Percentiles rank a stretch among this genome's conserved stretches.
Conservation (phyloP, 2,113 vertebrate genomes). For the Crypturellus undulatus region DNA sequence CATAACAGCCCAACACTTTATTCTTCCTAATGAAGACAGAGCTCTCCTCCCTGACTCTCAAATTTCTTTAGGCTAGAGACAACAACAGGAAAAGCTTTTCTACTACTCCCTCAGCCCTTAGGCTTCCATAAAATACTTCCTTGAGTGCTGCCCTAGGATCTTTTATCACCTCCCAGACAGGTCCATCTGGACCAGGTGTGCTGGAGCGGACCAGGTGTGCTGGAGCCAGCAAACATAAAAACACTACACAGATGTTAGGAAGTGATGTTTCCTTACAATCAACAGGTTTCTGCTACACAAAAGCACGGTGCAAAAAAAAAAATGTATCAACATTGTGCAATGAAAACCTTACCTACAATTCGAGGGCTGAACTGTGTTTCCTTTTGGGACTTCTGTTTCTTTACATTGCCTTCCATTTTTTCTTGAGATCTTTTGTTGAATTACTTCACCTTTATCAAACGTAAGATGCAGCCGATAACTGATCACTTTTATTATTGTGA, state of each 20-base stretch:
- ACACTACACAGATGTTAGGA: neutral
- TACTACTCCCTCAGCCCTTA: neutral
- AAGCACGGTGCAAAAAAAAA: neutral
- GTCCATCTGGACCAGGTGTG: neutral
- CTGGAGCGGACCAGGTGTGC: neutral
- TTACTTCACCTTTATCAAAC: conserved; percentile 91
- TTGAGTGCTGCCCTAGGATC: neutral
- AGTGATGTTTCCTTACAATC: neutral
- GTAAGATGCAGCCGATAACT: conserved; percentile 95
- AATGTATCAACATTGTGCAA: neutral
- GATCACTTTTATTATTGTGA: conserved; percentile 90
- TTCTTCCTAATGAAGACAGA: neutral
- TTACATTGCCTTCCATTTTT: conserved; percentile 79
- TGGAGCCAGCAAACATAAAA: neutral
- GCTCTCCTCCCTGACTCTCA: neutral
- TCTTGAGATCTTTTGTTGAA: conserved; percentile 80
- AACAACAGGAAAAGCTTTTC: neutral
- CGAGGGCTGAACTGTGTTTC: conserved; percentile 74
- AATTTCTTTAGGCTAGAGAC: neutral
- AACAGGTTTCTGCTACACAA: neutral
- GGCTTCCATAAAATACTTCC: neutral
- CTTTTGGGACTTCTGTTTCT: conserved; percentile 80
- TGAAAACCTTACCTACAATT: conserved; percentile 77
- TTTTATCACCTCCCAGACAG: neutral
- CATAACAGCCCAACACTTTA: neutral